Conservation (phyloP, 1,140 invertebrate genomes). For the Myzus persicae region DNA sequence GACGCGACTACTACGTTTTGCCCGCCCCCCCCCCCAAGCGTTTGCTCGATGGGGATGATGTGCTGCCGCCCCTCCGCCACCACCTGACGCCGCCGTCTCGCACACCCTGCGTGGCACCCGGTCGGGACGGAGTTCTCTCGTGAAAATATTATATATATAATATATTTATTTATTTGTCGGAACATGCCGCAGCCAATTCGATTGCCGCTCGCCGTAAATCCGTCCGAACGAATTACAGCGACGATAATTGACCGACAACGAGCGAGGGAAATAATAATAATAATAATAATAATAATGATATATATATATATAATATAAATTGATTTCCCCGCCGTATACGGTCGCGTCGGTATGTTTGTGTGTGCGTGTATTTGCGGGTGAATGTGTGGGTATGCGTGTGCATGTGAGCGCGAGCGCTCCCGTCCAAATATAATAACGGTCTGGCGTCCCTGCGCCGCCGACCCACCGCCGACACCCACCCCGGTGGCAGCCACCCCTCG, state of each 20-base stretch:
- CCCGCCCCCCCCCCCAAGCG: too few relatives aligned
- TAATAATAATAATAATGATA: neutral
- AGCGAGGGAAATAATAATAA: neutral
- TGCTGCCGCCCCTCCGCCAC: too few relatives aligned
- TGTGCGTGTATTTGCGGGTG: neutral
- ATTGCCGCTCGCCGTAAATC: neutral
- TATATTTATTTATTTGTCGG: too few relatives aligned
- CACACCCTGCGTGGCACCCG: too few relatives aligned
- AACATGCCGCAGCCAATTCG: neutral
- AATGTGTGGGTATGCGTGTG: too few relatives aligned
- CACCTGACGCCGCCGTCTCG: neutral
- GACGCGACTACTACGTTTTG: neutral
- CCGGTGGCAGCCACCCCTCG: too few relatives aligned
- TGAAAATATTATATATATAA: too few relatives aligned
- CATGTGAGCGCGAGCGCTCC: neutral
- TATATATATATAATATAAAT: constrained; percentile 21
- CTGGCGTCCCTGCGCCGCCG: neutral
- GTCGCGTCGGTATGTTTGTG: neutral
- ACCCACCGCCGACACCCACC: too few relatives aligned
- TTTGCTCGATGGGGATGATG: too few relatives aligned
- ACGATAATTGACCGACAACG: constrained; percentile 4
- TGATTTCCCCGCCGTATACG: neutral
- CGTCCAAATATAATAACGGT: neutral
- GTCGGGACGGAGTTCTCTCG: too few relatives aligned
- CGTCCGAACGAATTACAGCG: neutral